Base-by-base conservation (phyloP, 2,797 vertebrate genomes). In the Phaenicophaeus curvirostris region DNA sequence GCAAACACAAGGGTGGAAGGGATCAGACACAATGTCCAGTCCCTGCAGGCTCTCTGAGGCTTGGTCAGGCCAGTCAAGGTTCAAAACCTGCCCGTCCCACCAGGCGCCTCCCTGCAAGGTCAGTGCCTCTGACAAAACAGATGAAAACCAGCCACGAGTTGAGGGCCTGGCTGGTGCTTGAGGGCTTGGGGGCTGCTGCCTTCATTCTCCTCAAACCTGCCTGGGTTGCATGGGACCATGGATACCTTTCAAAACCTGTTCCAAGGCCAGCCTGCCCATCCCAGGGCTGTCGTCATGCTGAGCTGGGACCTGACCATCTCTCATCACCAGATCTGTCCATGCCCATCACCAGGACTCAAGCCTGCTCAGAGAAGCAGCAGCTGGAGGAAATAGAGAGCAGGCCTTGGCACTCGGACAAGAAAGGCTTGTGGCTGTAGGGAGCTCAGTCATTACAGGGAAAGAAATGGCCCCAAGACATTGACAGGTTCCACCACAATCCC, bases 61-160 rank as follows among this genome's bases (percentile, higher is more conserved):
- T 81, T 33, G 50, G 39, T 59, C 39, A 88, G 42, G 57, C 25
- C 37, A 69, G 59, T 5, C 0, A 0, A 42, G 37, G 15, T n/a
- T 80, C 80, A 69, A 57, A 66, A 37, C 13, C 10, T 66, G 79
- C 59, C 23, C 2, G 1, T 83, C 61, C 37, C 51, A 58, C 9
- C 0, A 1, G 51, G 39, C 1, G 5, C 10, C 57, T 13, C 8
- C 19, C 10, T 17, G 67, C 11, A 2, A 5, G 11, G 7, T 31
- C 28, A 4, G 11, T n/a, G 33, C 7, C 58, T 37, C 30, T 3
- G 4, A 11, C 33, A 39, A 25, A 46, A 15, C 28, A 21, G 5
- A 44, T 0, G 1, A 24, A 66, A 31, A 31, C 4, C 1, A 4
- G 53, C 33, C 33, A 7, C 25, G 17, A 28, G 62, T 33, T 24